Evolutionary conservation across 2,797 vertebrate species (phyloP), one percentile per base, ranked within the genome.

Genomic region (Bradypus variegatus): DNA sequence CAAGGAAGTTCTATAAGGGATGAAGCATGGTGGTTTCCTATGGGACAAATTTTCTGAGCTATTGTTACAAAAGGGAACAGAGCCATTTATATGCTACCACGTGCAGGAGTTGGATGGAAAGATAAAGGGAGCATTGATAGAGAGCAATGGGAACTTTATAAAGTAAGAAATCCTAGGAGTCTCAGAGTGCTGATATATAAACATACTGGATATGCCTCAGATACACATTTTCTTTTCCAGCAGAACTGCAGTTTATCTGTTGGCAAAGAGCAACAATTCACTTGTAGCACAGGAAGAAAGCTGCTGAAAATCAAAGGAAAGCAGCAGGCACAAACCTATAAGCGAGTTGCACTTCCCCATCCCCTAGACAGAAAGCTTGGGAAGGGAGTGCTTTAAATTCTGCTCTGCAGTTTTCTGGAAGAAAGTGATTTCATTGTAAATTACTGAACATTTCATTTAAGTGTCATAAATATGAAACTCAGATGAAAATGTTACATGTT

Each of bases 361-460:
- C 86, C 91, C 81, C 94, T 86, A 94, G 96, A 93, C 69, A 93
- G 88, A 84, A 90, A 95, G n/a, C 41, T 23, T 73, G 88, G 83
- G 69, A 79, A 3, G 1, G 80, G 58, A 94, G 70, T 5, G 14
- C 3, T 13, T 94, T 96, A 94, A 94, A 95, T 95, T 96, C 0
- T 0, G 72, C 89, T 95, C 95, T 86, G 38, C 64, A 1, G 31
- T 95, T 87, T 90, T 85, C 94, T 90, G 91, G 86, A 91, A 93
- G 92, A 95, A 92, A 93, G 91, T 38, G 90, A 70, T 5, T 82
- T 69, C 29, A 73, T 94, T 94, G 94, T 97, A 92, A 96, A 96
- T 97, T 97, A 97, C 96, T 94, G 96, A 96, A 80, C 89, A 83
- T 96, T 97, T 97, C 93, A 96, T 96, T 97, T 97, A 96, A 94